Base-by-base conservation (phyloP, 2,888 invertebrate species). In the Mythimna loreyi region DNA sequence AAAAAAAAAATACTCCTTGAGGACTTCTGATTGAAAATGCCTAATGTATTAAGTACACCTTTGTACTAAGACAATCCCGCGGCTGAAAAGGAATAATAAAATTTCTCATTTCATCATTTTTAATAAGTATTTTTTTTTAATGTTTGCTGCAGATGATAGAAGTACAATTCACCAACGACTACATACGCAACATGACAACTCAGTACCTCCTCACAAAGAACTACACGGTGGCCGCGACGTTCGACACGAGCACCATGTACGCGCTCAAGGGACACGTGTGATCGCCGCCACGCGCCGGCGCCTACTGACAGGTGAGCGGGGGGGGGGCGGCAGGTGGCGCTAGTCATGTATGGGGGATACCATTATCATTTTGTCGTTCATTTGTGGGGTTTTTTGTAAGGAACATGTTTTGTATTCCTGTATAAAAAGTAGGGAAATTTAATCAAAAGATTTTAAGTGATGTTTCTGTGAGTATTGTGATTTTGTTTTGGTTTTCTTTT, bases 191-290 rank as follows among this genome's bases (percentile, higher is more conserved):
- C 85, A 85, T 87, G 36, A 94, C 94, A 0, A 91, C 90, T 0
- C 67, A 86, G 0, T 91, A 91, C 76, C 89, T 96, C 2, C 71
- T 80, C 0, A 81, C 89, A 0, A 91, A 92, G 87, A 94, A 94
- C 88, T 96, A 96, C 87, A 90, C 92, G 0, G 86, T 94, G 0
- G 93, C 93, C 0, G 94, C 92, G 0, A 70, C 81, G 1, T 93
- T 91, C 82, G 82, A 85, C 0, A 89, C 91, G 19, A 90, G 92
- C 56, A 73, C 93, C 66, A 90, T 96, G 89, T 95, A 90, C 77
- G 84, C 89, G 1, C 91, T 92, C 40, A 81, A 78, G 5, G 33
- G 2, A 3, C 72, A 78, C 21, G 63, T 60, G 49, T 72, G 70
- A 73, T 23, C 72, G 30, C 25, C 8, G n/a, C 23, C 0, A 5